These are phyloP conservation scores for Ganaspis brasiliensis DNA, from an alignment of 2,888 invertebrate genomes.

Conservation along the genomic window DNA sequence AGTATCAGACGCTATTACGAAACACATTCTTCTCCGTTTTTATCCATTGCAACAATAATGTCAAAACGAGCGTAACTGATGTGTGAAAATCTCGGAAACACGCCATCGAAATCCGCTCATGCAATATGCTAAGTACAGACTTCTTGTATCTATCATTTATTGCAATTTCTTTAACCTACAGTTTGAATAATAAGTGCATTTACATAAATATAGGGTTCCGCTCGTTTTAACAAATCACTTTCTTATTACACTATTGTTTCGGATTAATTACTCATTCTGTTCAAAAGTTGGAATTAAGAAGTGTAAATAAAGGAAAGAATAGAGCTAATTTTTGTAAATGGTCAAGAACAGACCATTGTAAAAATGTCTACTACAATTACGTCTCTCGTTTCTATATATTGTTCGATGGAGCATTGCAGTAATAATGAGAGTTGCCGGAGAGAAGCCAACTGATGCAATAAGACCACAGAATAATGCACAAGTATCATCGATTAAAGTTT, in stretches of 20 bases:
- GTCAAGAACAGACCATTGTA: background rate
- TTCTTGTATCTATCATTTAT: slow-evolving; percentile 4
- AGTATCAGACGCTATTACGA: background rate
- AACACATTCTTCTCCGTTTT: background rate
- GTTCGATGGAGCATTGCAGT: slow-evolving; percentile 3
- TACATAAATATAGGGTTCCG: background rate
- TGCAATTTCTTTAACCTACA: background rate
- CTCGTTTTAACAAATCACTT: background rate
- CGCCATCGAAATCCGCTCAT: background rate
- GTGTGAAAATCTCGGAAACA: slow-evolving; percentile 4
- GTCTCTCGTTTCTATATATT: background rate
- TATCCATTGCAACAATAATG: background rate
- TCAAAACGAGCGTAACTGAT: slow-evolving; percentile 4
- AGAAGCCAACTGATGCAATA: background rate
- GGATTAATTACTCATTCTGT: background rate
- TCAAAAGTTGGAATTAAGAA: background rate
- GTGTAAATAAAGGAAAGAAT: background rate
- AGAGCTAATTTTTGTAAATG: background rate
- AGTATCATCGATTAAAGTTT: background rate
- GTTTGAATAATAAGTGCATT: background rate
- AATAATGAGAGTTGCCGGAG: background rate
- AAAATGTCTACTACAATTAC: background rate
- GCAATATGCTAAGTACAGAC: background rate
- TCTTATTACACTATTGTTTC: background rate
- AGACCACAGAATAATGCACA: background rate